These are phyloP conservation scores for Scolanthus callimorphus DNA, from an alignment of 92 coral and sea anemone genomes.

Conservation along the genomic window DNA sequence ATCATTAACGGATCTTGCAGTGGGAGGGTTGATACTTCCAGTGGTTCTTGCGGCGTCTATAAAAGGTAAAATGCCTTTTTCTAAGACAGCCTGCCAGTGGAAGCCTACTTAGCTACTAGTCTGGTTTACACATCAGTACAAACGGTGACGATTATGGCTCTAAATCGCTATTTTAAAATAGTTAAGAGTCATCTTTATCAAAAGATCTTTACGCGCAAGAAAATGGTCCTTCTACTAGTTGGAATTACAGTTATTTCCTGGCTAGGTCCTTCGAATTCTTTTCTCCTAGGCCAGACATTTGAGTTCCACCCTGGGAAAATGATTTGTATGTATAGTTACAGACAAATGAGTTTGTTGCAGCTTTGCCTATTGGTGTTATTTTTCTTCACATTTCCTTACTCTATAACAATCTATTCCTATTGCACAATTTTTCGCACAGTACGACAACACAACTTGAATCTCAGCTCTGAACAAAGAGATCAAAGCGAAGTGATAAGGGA, in stretches of 20 bases:
- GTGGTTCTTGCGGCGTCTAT: not conserved
- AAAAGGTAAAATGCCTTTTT: not conserved
- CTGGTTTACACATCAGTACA: constrained; percentile 7
- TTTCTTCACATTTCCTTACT: constrained; percentile 5
- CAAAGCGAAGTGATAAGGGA: constrained; percentile 2
- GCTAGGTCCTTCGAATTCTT: constrained; percentile 8
- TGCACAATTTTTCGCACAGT: constrained; percentile 2
- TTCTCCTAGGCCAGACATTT: constrained; percentile 2
- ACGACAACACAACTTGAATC: constrained; percentile 6
- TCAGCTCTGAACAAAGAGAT: not conserved
- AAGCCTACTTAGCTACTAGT: not conserved
- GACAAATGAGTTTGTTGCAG: not conserved
- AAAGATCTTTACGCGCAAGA: not conserved
- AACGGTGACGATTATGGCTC: constrained; percentile 12
- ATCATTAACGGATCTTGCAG: constrained; percentile 11
- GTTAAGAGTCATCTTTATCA: constrained; percentile 9
- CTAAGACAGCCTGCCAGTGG: constrained; percentile 2
- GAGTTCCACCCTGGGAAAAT: constrained; percentile 13
- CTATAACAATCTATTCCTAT: constrained; percentile 8
- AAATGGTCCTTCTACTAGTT: not conserved
- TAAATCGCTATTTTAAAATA: constrained; percentile 19
- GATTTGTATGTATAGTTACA: constrained; percentile 4
- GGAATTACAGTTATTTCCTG: not conserved
- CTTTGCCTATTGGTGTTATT: not conserved
- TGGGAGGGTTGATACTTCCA: constrained; percentile 2